phyloP scores from a whole-genome alignment of 2,113 vertebrate species.

The Polypterus senegalus region DNA sequence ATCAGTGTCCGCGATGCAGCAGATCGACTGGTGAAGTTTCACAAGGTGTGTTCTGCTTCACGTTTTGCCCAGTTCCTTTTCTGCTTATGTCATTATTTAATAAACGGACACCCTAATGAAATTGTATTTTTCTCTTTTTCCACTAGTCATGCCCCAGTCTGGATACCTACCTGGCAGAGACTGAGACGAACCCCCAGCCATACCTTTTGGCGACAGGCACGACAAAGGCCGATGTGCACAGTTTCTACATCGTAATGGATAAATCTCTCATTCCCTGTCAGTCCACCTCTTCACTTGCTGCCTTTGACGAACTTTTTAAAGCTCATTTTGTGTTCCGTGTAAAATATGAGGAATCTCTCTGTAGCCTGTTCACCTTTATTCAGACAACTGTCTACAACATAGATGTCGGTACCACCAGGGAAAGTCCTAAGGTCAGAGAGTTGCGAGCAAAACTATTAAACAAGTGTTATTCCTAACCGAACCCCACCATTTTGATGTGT shows the following conservation, averaged over 20 bases:
- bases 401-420: constrained; percentile 12
- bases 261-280: constrained; percentile 17
- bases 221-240: too few species aligned
- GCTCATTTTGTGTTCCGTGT: constrained; percentile 22
- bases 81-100: too few species aligned
- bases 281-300: constrained; percentile 9
- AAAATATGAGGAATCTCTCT: constrained; percentile 16
- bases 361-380: constrained; percentile 14
- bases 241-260: background rate
- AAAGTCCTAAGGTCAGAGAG: constrained; percentile 15
- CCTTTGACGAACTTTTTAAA: constrained; percentile 21
- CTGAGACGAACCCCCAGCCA: too few species aligned
- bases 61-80: background rate
- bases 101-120: too few species aligned
- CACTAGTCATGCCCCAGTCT: too few species aligned
- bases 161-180: too few species aligned
- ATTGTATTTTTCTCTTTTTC: too few species aligned
- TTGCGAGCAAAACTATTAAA: constrained; percentile 17
- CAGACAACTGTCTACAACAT: constrained; percentile 19
- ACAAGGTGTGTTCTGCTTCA: background rate
- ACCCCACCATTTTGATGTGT: too few species aligned
- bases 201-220: too few species aligned
- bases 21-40: background rate
- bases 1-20: background rate
- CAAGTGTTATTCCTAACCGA: constrained; percentile 3